Percentiles rank a stretch among this genome's conserved stretches.
Conservation (phyloP, 2,888 invertebrate species). For the Tricholauxania praeusta region DNA sequence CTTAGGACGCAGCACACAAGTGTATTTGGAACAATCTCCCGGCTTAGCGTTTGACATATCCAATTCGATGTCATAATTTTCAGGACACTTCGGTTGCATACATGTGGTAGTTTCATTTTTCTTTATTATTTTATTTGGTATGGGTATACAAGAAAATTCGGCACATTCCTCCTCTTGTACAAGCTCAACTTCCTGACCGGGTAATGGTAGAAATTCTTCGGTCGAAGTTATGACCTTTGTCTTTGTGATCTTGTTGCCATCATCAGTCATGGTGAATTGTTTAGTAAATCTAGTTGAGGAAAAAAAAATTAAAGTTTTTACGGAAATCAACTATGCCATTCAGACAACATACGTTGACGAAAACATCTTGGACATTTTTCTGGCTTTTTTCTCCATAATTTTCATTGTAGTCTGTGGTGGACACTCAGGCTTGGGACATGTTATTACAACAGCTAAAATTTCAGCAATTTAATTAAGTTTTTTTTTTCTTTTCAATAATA, state of each 20-base stretch:
- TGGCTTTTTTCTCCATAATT: conserved; percentile 63
- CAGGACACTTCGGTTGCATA: conserved; percentile 71
- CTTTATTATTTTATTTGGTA: conserved; percentile 52
- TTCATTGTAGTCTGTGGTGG: conserved; percentile 70
- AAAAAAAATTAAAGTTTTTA: not conserved
- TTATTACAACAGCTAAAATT: conserved; percentile 54
- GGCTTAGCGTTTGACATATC: conserved; percentile 65
- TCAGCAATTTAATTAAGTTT: not conserved
- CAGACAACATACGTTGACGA: conserved; percentile 52
- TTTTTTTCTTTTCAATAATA: not conserved
- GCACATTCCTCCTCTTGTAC: conserved; percentile 59
- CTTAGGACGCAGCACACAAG: conserved; percentile 75
- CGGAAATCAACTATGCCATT: not conserved
- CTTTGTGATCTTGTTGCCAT: conserved; percentile 58
- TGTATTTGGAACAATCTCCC: conserved; percentile 72
- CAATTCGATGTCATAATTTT: conserved; percentile 71
- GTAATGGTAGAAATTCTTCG: conserved; percentile 57
- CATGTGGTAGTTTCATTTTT: conserved; percentile 58
- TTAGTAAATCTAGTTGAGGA: conserved; percentile 52
- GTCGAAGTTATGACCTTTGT: conserved; percentile 57
- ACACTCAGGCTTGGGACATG: conserved; percentile 69
- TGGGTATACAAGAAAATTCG: conserved; percentile 65
- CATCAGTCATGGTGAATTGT: conserved; percentile 56
- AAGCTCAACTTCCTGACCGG: conserved; percentile 51
- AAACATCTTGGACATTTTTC: conserved; percentile 69